A percentile compares a stretch with the other conserved stretches of the same genome.
These are phyloP conservation scores for Chauna torquata DNA, from an alignment of 2,113 vertebrate species.

Conservation along the genomic window DNA sequence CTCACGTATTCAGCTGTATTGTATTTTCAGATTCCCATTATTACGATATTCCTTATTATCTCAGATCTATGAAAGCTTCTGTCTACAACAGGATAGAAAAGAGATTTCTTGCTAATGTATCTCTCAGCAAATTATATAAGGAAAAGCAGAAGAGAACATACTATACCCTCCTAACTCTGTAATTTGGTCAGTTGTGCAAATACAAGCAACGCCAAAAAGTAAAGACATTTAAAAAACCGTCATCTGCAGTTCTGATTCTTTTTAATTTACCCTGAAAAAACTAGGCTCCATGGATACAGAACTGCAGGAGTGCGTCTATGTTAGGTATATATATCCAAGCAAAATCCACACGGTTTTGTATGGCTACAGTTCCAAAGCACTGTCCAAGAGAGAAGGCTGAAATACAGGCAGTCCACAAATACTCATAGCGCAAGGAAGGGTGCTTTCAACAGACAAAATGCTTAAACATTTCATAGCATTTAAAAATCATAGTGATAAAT, in stretches of 20 bases:
- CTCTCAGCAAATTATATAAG: neutral
- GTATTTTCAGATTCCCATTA: neutral
- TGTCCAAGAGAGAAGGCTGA: neutral
- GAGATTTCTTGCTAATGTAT: neutral
- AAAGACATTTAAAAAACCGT: neutral
- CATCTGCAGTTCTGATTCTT: neutral
- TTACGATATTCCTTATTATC: neutral
- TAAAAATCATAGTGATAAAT: neutral
- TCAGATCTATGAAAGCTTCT: neutral
- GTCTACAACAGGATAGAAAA: neutral
- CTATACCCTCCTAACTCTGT: neutral
- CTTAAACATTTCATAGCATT: neutral
- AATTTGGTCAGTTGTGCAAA: neutral
- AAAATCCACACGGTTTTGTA: neutral
- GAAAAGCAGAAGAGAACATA: neutral
- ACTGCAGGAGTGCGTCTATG: neutral
- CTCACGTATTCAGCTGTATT: neutral
- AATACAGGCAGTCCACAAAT: neutral
- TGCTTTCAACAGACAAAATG: neutral
- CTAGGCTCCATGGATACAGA: neutral
- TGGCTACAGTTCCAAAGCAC: neutral
- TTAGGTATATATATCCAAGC: neutral
- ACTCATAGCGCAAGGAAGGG: neutral
- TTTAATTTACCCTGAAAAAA: neutral
- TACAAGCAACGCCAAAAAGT: neutral